A percentile compares a stretch with the other conserved stretches of the same genome.
These are phyloP conservation scores for Papilio aristodemus DNA, from an alignment of 1,140 invertebrate genomes.

Conservation along the genomic window DNA sequence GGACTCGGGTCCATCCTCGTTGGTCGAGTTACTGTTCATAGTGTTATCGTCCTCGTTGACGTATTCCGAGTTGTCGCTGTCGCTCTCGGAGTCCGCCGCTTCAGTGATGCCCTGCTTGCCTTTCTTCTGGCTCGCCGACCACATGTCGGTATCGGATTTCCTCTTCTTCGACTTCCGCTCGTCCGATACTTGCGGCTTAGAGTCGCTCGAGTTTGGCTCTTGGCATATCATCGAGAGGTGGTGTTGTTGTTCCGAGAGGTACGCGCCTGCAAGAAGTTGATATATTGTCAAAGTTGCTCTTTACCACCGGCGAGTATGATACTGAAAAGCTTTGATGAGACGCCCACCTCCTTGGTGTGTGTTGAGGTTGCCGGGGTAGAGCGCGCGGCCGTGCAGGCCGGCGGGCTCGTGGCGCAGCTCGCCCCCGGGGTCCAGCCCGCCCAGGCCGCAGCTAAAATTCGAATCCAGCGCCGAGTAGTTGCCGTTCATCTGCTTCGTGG, in stretches of 20 bases:
- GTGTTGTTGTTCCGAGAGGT: constrained; percentile 76
- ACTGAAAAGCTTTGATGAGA: background rate
- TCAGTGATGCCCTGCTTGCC: constrained; percentile 69
- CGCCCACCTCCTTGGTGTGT: constrained; percentile 66
- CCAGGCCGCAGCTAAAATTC: constrained; percentile 77
- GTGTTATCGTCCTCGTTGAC: constrained; percentile 77
- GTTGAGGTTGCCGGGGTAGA: constrained; percentile 63
- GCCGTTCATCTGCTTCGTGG: constrained; percentile 74
- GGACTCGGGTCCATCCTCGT: constrained; percentile 78
- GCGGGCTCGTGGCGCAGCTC: constrained; percentile 67
- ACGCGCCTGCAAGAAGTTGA: constrained; percentile 55
- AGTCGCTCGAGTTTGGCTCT: constrained; percentile 48
- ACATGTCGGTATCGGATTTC: constrained; percentile 65
- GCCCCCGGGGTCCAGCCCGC: constrained; percentile 74
- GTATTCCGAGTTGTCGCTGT: constrained; percentile 82
- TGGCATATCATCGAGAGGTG: constrained; percentile 72
- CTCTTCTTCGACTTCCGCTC: constrained; percentile 75
- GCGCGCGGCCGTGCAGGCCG: constrained; percentile 53
- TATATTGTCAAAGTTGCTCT: background rate
- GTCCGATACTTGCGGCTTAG: constrained; percentile 51
- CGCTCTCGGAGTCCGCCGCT: constrained; percentile 83
- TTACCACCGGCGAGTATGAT: background rate
- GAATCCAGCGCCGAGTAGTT: constrained; percentile 74
- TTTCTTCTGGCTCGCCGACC: constrained; percentile 64
- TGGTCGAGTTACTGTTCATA: constrained; percentile 76